phyloP scores from a whole-genome alignment of 2,888 invertebrate genomes.

The Keiferia lycopersicella region DNA sequence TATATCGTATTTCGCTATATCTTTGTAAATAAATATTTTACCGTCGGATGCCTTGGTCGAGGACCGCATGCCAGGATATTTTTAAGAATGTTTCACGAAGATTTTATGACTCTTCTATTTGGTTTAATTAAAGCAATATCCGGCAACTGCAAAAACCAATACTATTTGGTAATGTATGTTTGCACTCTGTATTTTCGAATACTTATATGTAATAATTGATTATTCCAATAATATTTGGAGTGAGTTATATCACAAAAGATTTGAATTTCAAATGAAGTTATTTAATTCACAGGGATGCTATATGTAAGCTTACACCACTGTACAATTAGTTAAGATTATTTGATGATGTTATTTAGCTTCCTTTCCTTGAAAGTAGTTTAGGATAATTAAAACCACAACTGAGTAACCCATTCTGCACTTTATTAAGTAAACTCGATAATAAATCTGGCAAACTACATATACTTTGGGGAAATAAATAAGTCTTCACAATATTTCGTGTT shows the following conservation, averaged over 20 bases:
- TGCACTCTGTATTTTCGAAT: neutral
- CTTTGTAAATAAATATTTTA: slow-evolving; percentile 22
- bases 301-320: neutral
- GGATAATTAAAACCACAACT: slow-evolving; percentile 3
- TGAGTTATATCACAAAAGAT: slow-evolving; percentile 4
- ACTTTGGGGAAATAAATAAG: slow-evolving; percentile 54
- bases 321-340: slow-evolving; percentile 1
- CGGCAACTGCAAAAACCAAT: slow-evolving; percentile 6
- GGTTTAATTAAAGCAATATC: neutral
- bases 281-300: neutral
- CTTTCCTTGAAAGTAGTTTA: slow-evolving; percentile 1
- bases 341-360: neutral
- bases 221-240: neutral
- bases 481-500: slow-evolving; percentile 47
- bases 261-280: neutral
- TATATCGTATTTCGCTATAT: slow-evolving; percentile 4
- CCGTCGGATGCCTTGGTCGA: slow-evolving; percentile 22
- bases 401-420: slow-evolving; percentile 42
- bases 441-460: slow-evolving; percentile 48
- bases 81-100: slow-evolving; percentile 4
- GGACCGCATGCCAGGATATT: slow-evolving; percentile 5
- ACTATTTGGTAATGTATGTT: neutral
- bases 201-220: neutral
- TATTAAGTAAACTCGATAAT: slow-evolving; percentile 47
- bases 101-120: neutral